phyloP scores from a whole-genome alignment of 2,113 vertebrate genomes.

The Equus przewalskii region DNA sequence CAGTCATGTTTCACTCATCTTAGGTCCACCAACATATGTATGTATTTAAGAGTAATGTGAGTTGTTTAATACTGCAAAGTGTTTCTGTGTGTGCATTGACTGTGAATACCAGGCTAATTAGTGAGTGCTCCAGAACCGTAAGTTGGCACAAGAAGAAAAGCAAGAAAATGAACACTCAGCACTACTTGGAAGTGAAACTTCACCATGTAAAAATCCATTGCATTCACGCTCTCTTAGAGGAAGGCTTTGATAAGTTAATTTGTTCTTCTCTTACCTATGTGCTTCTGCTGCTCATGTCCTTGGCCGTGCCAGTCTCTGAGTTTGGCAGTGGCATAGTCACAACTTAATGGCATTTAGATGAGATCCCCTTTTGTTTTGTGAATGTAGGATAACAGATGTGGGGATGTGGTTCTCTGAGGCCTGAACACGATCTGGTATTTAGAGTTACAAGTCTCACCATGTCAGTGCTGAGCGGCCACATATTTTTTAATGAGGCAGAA shows the following conservation, averaged over 20 bases:
- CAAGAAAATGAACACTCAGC: background rate
- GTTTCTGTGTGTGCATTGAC: background rate
- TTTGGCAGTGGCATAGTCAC: background rate
- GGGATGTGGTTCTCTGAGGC: background rate
- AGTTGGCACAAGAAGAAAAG: background rate
- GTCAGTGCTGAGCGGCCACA: background rate
- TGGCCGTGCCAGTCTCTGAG: background rate
- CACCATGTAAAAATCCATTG: background rate
- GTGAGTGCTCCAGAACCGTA: background rate
- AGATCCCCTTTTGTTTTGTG: conserved; percentile 33
- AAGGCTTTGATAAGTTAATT: conserved; percentile 5
- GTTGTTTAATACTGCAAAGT: background rate
- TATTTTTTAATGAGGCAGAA: background rate
- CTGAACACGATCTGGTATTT: background rate
- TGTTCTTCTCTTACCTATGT: background rate
- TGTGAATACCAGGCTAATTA: background rate
- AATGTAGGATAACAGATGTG: background rate
- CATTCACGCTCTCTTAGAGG: background rate
- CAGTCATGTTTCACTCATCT: background rate
- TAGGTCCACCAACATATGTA: background rate
- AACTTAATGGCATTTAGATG: background rate
- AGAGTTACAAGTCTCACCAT: background rate
- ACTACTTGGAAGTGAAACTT: background rate
- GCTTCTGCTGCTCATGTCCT: background rate
- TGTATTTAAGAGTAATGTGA: background rate